Evolutionary conservation across 2,113 vertebrate genomes (phyloP).

Genomic region (Takifugu flavidus): DNA sequence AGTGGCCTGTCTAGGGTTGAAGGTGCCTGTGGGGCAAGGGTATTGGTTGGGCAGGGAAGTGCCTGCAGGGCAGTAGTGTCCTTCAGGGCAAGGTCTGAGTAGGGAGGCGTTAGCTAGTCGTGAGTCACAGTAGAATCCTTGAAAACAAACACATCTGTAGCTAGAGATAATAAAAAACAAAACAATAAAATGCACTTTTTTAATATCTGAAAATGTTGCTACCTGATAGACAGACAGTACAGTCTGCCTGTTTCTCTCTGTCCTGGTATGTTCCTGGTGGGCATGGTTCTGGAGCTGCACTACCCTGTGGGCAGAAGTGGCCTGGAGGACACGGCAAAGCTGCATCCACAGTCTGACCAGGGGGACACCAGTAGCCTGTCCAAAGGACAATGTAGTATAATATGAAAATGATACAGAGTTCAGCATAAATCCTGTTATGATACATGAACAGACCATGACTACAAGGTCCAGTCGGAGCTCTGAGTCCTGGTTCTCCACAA

Average conservation of each 20-base stretch:
- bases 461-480: conserved; percentile 79
- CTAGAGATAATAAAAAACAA: background rate
- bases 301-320: conserved; percentile 75
- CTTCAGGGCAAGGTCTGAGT: conserved; percentile 78
- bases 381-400: background rate
- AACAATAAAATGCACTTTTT: background rate
- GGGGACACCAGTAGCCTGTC: conserved; percentile 79
- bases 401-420: background rate
- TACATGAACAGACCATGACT: conserved; percentile 70
- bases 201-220: background rate
- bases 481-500: conserved; percentile 77
- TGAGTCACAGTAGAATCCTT: conserved; percentile 86
- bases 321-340: conserved; percentile 72
- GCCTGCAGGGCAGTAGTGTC: conserved; percentile 86
- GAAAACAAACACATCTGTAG: conserved; percentile 12
- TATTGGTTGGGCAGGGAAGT: conserved; percentile 74
- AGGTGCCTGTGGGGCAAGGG: conserved; percentile 84
- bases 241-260: conserved; percentile 65
- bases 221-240: conserved; percentile 73
- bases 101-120: conserved; percentile 69
- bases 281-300: conserved; percentile 68
- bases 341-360: conserved; percentile 65
- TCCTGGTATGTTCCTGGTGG: conserved; percentile 75
- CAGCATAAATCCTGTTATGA: background rate
- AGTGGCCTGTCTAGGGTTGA: conserved; percentile 69